Conservation (phyloP, 2,797 vertebrate species). For the Novumbra hubbsi region DNA sequence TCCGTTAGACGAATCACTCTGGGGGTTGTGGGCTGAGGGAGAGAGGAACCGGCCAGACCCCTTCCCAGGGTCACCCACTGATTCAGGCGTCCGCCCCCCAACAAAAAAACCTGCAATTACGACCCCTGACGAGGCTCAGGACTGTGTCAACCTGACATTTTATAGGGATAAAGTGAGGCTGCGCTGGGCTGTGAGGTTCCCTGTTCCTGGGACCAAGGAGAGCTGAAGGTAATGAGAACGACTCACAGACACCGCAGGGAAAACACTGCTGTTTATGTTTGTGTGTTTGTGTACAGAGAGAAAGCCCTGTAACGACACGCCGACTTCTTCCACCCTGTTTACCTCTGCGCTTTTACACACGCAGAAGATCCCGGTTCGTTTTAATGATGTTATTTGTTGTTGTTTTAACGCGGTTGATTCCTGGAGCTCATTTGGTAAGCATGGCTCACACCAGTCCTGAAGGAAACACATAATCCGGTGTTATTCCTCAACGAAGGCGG, state of each 20-base stretch:
- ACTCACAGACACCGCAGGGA: slow-evolving; percentile 35
- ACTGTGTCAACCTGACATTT: slow-evolving; percentile 44
- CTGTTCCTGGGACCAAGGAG: slow-evolving; percentile 15
- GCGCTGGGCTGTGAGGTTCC: not conserved
- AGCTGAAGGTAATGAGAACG: slow-evolving; percentile 35
- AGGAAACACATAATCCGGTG: not conserved
- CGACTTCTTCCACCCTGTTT: not conserved
- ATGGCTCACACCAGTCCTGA: not conserved
- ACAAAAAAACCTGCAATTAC: slow-evolving; percentile 39
- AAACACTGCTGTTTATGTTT: not conserved
- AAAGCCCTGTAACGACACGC: not conserved
- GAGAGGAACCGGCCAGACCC: slow-evolving; percentile 15
- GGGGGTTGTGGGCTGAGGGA: slow-evolving; percentile 15
- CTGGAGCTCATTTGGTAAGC: not conserved
- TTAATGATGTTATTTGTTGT: not conserved
- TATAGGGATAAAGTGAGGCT: slow-evolving; percentile 47
- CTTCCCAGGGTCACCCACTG: slow-evolving; percentile 21
- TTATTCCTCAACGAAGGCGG: not conserved
- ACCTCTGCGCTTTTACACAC: not conserved
- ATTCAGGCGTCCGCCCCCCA: slow-evolving; percentile 35
- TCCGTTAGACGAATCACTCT: not conserved
- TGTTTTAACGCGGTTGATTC: not conserved
- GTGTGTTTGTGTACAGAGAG: slow-evolving; percentile 12
- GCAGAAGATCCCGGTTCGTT: not conserved
- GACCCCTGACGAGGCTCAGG: slow-evolving; percentile 42